These are phyloP conservation scores for Drosophila parabipectinata DNA, from an alignment of 1,140 invertebrate genomes.

Conservation along the genomic window DNA sequence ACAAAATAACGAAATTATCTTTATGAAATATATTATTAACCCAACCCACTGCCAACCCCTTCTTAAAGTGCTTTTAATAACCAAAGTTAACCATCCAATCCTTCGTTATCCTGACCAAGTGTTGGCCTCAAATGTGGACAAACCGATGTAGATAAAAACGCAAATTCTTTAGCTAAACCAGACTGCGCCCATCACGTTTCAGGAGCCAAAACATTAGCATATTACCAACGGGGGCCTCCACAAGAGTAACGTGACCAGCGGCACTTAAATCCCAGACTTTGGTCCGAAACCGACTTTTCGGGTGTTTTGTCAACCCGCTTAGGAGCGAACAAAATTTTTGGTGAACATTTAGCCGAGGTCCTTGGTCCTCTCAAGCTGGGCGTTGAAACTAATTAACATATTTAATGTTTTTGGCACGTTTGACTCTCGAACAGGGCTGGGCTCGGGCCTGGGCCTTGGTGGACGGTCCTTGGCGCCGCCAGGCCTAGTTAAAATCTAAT, in stretches of 20 bases:
- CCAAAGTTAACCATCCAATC: neutral
- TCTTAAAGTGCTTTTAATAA: neutral
- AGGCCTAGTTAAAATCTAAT: constrained; percentile 83
- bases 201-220: constrained; percentile 53
- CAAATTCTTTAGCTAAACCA: constrained; percentile 22
- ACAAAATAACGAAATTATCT: too few species aligned
- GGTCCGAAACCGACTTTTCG: neutral
- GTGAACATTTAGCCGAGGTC: constrained; percentile 64
- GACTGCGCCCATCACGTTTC: constrained; percentile 37
- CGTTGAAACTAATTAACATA: constrained; percentile 83
- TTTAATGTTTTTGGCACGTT: constrained; percentile 82
- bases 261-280: constrained; percentile 54
- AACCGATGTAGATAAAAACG: constrained; percentile 58
- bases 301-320: constrained; percentile 41
- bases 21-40: neutral
- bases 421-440: constrained; percentile 43
- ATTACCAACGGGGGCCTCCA: constrained; percentile 32
- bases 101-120: constrained; percentile 47
- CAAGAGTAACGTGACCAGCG: constrained; percentile 63
- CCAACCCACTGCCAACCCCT: neutral
- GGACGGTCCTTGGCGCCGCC: constrained; percentile 25
- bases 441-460: neutral
- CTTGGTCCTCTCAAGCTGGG: constrained; percentile 27
- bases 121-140: constrained; percentile 70
- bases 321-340: constrained; percentile 31